Percentiles rank a stretch among this genome's conserved stretches.
These are phyloP conservation scores for Falco naumanni DNA, from an alignment of 2,797 vertebrate species.

Conservation along the genomic window DNA sequence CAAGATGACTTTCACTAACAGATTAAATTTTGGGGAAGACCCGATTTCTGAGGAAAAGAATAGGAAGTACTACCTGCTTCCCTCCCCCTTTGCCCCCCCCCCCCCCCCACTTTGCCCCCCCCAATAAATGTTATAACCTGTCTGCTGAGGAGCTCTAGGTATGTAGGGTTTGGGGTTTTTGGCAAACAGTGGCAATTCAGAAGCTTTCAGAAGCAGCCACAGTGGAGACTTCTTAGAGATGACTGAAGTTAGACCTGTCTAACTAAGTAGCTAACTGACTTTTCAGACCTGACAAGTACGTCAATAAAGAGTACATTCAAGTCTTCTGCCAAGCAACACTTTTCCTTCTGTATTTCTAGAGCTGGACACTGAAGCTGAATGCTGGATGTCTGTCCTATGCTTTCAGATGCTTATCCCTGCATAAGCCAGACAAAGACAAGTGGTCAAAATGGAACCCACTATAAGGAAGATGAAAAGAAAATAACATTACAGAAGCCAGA, in stretches of 20 bases:
- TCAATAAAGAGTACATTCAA: neutral
- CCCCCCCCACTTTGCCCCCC: too few relatives aligned
- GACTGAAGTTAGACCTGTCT: neutral
- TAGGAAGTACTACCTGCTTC: neutral
- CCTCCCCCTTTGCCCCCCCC: too few relatives aligned
- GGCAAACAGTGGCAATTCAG: neutral
- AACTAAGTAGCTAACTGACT: neutral
- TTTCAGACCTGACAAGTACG: neutral
- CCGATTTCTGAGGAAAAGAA: neutral
- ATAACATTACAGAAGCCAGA: neutral
- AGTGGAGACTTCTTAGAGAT: neutral
- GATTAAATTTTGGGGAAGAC: neutral
- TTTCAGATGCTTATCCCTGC: neutral
- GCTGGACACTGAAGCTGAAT: neutral
- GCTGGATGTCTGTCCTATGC: neutral
- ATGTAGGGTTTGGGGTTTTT: neutral
- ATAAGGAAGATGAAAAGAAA: neutral
- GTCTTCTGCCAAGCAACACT: neutral
- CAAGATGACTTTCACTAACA: neutral
- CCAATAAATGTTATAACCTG: neutral
- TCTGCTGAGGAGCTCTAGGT: neutral
- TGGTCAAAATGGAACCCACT: neutral
- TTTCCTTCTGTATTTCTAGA: neutral
- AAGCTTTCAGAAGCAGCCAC: neutral
- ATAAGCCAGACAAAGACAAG: neutral